Evolutionary conservation across 2,888 invertebrate species (phyloP).

Genomic region (Diabrotica balteata): DNA sequence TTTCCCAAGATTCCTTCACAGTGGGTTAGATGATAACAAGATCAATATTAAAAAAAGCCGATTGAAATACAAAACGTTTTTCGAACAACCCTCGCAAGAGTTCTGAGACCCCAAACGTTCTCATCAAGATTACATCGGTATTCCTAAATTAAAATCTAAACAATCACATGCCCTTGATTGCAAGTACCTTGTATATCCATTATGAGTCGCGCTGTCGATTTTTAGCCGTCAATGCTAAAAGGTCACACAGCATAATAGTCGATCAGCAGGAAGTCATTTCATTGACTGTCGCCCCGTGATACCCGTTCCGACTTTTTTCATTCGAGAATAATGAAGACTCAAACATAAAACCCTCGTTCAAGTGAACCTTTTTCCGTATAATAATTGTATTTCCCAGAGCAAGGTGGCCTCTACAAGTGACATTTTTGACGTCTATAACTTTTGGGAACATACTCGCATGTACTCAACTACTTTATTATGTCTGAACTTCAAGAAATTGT

Average conservation of each 20-base stretch:
- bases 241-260: constrained; percentile 47
- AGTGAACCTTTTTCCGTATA: constrained; percentile 29
- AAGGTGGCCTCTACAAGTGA: constrained; percentile 53
- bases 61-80: constrained; percentile 6
- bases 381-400: constrained; percentile 51
- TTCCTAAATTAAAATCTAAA: constrained; percentile 54
- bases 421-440: constrained; percentile 33
- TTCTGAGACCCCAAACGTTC: constrained; percentile 48
- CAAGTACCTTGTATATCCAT: constrained; percentile 42
- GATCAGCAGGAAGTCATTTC: constrained; percentile 53
- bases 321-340: constrained; percentile 40
- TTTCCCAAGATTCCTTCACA: neutral
- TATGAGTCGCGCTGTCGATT: constrained; percentile 54
- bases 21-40: constrained; percentile 5
- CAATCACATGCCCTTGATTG: constrained; percentile 49
- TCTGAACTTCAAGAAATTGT: no score
- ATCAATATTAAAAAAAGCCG: constrained; percentile 12
- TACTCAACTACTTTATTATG: no score
- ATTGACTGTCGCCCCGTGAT: constrained; percentile 55
- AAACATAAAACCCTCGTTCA: constrained; percentile 32
- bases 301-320: constrained; percentile 55
- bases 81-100: constrained; percentile 11
- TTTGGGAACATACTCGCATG: neutral
- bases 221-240: constrained; percentile 56
- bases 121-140: constrained; percentile 53